phyloP scores from a whole-genome alignment of 2,888 invertebrate genomes.

The Harpalus rubripes region DNA sequence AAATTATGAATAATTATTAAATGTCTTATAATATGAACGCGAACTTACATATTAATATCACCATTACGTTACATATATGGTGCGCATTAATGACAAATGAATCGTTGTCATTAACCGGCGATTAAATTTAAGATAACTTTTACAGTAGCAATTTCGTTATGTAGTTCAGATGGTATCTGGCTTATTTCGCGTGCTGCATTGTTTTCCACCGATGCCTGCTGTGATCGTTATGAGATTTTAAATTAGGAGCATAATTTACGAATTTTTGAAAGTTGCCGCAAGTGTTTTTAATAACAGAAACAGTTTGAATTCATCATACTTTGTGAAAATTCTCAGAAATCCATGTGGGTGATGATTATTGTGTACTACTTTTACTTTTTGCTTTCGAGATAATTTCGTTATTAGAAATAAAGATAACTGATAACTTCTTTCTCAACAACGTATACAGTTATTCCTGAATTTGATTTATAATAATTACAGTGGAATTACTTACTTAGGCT shows the following conservation, averaged over 20 bases:
- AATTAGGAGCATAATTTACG: slow-evolving; percentile 47
- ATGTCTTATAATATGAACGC: neutral
- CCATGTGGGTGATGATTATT: slow-evolving; percentile 11
- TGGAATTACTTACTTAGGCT: too few species aligned
- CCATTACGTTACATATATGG: slow-evolving; percentile 4
- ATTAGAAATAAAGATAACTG: neutral
- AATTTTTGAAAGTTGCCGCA: slow-evolving; percentile 40
- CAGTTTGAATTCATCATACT: neutral
- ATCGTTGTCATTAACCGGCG: slow-evolving; percentile 56
- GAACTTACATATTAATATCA: slow-evolving; percentile 1
- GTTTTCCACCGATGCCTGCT: slow-evolving; percentile 54
- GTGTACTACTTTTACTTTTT: neutral
- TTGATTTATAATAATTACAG: too few species aligned
- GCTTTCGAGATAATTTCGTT: slow-evolving; percentile 2
- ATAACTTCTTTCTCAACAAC: neutral
- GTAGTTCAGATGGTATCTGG: slow-evolving; percentile 37
- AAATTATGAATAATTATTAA: neutral
- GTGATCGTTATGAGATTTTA: slow-evolving; percentile 58
- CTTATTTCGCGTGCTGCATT: slow-evolving; percentile 52
- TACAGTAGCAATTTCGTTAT: slow-evolving; percentile 61
- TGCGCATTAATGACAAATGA: slow-evolving; percentile 53
- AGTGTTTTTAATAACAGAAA: slow-evolving; percentile 18
- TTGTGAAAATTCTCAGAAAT: neutral
- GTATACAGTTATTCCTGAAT: too few species aligned
- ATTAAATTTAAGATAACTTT: slow-evolving; percentile 56